These are phyloP conservation scores for Bothrops alternatus DNA, from an alignment of 2,797 vertebrate genomes.

Conservation along the genomic window DNA sequence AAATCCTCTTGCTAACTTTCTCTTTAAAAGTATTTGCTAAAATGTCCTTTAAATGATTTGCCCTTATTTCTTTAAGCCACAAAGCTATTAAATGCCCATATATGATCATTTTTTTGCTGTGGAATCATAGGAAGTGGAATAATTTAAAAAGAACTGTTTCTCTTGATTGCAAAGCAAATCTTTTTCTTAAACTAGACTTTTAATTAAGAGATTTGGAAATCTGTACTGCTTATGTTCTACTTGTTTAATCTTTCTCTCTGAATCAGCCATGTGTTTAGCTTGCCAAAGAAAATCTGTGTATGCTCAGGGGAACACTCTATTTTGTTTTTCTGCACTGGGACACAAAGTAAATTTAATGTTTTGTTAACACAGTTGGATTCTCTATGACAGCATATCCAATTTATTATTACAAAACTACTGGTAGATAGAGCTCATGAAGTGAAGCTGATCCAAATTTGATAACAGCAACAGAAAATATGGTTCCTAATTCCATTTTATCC, in stretches of 20 bases:
- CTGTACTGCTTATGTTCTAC: neutral
- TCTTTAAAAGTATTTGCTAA: neutral
- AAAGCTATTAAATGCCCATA: neutral
- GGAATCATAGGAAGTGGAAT: neutral
- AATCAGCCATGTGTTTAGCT: neutral
- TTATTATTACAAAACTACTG: neutral
- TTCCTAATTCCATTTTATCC: neutral
- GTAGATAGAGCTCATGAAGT: neutral
- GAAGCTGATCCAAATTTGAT: neutral
- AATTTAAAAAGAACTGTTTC: neutral
- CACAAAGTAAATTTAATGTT: neutral
- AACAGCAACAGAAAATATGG: neutral
- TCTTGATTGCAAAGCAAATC: neutral
- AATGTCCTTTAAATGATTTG: neutral
- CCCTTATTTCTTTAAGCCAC: neutral
- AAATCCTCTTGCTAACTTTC: neutral
- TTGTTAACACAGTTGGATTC: too few relatives aligned
- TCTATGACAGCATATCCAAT: neutral
- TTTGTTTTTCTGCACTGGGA: neutral
- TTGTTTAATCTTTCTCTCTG: neutral
- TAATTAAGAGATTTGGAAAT: neutral
- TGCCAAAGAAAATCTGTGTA: neutral
- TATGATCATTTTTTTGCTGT: neutral
- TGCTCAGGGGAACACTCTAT: neutral
- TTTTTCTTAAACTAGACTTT: neutral